Evolutionary conservation across 2,888 invertebrate species (phyloP).

Genomic region (Drosophila antonietae): DNA sequence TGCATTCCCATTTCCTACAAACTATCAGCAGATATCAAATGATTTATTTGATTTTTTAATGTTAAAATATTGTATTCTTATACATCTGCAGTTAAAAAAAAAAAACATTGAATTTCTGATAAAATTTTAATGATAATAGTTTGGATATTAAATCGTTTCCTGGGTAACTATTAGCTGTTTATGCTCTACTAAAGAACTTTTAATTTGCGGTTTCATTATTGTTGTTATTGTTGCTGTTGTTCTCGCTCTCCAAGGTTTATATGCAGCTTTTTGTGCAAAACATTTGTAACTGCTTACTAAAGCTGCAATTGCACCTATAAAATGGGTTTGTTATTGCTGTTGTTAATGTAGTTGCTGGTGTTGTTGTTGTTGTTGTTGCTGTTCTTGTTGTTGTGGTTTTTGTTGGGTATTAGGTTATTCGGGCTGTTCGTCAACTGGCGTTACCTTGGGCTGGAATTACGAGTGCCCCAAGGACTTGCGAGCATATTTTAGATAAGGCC

Average conservation of each 20-base stretch:
- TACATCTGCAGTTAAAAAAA: too few relatives aligned
- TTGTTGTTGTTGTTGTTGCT: slow-evolving; percentile 2
- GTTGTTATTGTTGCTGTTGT: slow-evolving; percentile 32
- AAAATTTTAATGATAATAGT: not conserved
- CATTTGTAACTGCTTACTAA: slow-evolving; percentile 43
- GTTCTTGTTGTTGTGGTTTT: slow-evolving; percentile 20
- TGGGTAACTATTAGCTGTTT: not conserved
- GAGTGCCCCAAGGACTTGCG: slow-evolving; percentile 69
- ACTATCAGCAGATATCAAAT: not conserved
- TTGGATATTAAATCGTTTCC: not conserved
- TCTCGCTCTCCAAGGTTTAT: slow-evolving; percentile 44
- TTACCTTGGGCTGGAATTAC: slow-evolving; percentile 71
- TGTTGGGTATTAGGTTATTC: slow-evolving; percentile 12
- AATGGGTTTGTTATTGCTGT: slow-evolving; percentile 31
- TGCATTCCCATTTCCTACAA: not conserved
- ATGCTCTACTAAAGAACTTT: not conserved
- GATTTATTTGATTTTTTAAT: not conserved
- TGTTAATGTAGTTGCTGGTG: slow-evolving; percentile 11
- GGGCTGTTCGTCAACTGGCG: slow-evolving; percentile 38
- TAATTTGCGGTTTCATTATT: slow-evolving; percentile 13
- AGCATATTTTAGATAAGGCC: slow-evolving; percentile 81
- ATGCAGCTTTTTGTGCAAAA: slow-evolving; percentile 44
- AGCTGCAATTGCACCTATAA: slow-evolving; percentile 15
- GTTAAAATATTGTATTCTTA: too few relatives aligned
- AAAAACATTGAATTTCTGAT: too few relatives aligned